These are phyloP conservation scores for Amphipoea lucens DNA, from an alignment of 2,888 invertebrate genomes.

Conservation along the genomic window DNA sequence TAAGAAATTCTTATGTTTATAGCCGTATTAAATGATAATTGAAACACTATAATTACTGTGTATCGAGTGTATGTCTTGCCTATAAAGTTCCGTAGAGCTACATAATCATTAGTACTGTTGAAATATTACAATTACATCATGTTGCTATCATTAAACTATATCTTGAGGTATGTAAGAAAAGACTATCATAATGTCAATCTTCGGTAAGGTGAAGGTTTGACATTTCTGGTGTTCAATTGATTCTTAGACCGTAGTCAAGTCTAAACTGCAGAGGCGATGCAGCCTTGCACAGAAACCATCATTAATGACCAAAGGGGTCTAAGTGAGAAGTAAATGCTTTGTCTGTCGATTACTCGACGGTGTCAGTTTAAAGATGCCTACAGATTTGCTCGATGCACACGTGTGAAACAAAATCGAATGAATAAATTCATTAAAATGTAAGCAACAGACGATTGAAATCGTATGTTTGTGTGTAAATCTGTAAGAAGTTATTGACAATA, in stretches of 20 bases:
- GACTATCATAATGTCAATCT: slow-evolving; percentile 16
- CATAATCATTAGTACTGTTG: neutral
- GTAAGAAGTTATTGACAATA: neutral
- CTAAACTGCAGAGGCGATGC: neutral
- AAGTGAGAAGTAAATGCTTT: neutral
- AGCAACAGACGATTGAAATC: neutral
- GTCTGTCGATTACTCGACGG: neutral
- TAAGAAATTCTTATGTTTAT: neutral
- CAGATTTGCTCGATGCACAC: neutral
- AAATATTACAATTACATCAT: slow-evolving; percentile 2
- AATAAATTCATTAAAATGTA: neutral
- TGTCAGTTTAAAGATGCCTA: neutral
- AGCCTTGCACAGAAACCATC: neutral
- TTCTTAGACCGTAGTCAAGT: slow-evolving; percentile 14
- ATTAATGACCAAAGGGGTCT: neutral
- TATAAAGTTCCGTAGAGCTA: neutral
- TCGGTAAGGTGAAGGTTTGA: slow-evolving; percentile 41
- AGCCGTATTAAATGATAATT: neutral
- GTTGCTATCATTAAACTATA: neutral
- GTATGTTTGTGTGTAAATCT: neutral
- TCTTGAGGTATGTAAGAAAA: neutral
- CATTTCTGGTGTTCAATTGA: slow-evolving; percentile 26
- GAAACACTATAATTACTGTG: neutral
- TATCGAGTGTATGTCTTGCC: no score
- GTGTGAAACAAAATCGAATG: neutral